Conservation (phyloP, 2,888 invertebrate genomes). For the Chaitophorus viminalis region DNA sequence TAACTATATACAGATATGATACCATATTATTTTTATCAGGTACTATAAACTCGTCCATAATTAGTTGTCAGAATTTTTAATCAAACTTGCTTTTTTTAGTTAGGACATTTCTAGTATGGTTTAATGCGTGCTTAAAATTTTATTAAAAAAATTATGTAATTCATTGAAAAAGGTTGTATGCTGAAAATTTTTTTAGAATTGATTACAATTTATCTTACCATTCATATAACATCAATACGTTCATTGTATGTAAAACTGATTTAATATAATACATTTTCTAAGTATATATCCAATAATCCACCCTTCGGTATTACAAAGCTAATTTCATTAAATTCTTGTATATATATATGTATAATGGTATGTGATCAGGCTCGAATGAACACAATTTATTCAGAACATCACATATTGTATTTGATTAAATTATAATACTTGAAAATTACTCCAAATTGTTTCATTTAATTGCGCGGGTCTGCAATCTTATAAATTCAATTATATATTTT, state of each 20-base stretch:
- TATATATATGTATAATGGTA: not conserved
- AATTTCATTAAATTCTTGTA: slow-evolving; percentile 28
- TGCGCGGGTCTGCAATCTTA: not conserved
- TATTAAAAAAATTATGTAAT: not conserved
- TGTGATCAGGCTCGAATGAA: slow-evolving; percentile 28
- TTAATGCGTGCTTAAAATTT: not conserved
- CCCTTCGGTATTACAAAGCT: slow-evolving; percentile 3
- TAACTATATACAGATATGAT: no score
- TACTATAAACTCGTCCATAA: no score
- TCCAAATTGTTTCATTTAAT: not conserved
- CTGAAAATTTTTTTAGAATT: not conserved
- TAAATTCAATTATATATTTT: not conserved
- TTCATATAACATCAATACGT: slow-evolving; percentile 11
- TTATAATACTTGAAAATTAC: not conserved
- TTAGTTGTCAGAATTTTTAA: no score
- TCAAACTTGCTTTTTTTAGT: no score
- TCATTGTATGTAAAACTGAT: not conserved
- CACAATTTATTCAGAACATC: slow-evolving; percentile 4
- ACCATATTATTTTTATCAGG: no score
- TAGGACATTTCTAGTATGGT: not conserved
- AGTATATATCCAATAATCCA: slow-evolving; percentile 4
- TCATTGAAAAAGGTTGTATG: not conserved
- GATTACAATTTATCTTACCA: not conserved
- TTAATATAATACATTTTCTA: not conserved
- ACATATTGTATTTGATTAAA: slow-evolving; percentile 4